phyloP scores from a whole-genome alignment of 2,888 invertebrate genomes.

The Oeneis ivallda region DNA sequence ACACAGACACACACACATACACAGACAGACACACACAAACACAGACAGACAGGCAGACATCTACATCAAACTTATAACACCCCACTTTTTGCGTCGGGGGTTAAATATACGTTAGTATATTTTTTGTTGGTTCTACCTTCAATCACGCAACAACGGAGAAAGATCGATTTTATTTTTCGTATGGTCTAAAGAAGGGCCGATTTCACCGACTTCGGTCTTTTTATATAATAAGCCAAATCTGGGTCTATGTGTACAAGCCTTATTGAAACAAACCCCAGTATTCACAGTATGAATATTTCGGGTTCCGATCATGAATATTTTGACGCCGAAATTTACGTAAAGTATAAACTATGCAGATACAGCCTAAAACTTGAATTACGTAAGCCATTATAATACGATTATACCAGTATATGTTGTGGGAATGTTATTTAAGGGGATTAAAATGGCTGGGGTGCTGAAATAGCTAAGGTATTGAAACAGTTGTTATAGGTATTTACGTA shows the following conservation, averaged over 20 bases:
- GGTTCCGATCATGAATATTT: neutral
- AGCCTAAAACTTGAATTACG: slow-evolving; percentile 1
- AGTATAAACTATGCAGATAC: slow-evolving; percentile 6
- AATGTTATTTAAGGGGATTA: neutral
- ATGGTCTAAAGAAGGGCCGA: too few relatives aligned
- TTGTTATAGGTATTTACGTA: neutral
- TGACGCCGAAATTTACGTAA: slow-evolving; percentile 3
- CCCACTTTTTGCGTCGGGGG: too few relatives aligned
- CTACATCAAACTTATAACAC: too few relatives aligned
- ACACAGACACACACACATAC: too few relatives aligned
- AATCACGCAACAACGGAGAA: too few relatives aligned
- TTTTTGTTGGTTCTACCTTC: too few relatives aligned
- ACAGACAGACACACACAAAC: too few relatives aligned
- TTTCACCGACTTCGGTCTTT: too few relatives aligned
- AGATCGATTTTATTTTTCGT: too few relatives aligned
- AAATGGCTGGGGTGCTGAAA: slow-evolving; percentile 1
- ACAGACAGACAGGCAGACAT: too few relatives aligned
- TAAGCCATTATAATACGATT: neutral
- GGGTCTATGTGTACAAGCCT: neutral
- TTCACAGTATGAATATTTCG: slow-evolving; percentile 7
- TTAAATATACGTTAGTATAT: too few relatives aligned
- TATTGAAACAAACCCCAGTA: neutral
- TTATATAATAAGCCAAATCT: too few relatives aligned
- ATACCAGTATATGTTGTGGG: neutral
- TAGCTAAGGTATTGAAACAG: neutral